Percentiles rank a stretch among this genome's conserved stretches.
Conservation (phyloP, 2,113 vertebrate species). For the Epinephelus cyanopodus region DNA sequence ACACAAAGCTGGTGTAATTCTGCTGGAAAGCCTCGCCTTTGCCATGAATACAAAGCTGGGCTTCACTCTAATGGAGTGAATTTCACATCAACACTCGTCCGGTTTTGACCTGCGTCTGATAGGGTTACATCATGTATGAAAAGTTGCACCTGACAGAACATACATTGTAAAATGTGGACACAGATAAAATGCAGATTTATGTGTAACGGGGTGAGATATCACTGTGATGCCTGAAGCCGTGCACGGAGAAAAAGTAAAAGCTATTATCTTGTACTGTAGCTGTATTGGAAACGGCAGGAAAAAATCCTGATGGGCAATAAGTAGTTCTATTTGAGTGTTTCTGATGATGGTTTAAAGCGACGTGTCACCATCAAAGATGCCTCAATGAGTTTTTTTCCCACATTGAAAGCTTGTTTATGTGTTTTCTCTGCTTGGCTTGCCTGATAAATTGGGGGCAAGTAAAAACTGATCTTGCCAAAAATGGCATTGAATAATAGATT, state of each 20-base stretch:
- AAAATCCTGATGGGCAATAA: slow-evolving; percentile 23
- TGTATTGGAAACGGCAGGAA: slow-evolving; percentile 15
- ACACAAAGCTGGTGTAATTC: slow-evolving; percentile 97
- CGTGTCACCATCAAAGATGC: slow-evolving; percentile 50
- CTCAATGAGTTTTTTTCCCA: slow-evolving; percentile 31
- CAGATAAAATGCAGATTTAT: slow-evolving; percentile 3
- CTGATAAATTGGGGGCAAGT: slow-evolving; percentile 85
- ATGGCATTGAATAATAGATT: slow-evolving; percentile 95
- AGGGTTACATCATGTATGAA: slow-evolving; percentile 88
- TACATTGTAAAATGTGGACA: slow-evolving; percentile 13
- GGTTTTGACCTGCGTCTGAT: slow-evolving; percentile 92
- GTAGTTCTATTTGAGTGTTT: slow-evolving; percentile 34
- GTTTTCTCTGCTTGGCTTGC: slow-evolving; percentile 71
- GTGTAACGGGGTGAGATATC: not conserved
- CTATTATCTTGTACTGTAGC: slow-evolving; percentile 12
- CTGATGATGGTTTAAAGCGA: slow-evolving; percentile 29
- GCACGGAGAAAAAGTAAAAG: not conserved
- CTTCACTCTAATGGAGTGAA: slow-evolving; percentile 87
- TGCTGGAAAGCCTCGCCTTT: slow-evolving; percentile 91
- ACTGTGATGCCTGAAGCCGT: not conserved
- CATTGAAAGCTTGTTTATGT: slow-evolving; percentile 53
- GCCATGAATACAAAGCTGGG: slow-evolving; percentile 89
- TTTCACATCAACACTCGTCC: slow-evolving; percentile 87
- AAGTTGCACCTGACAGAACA: slow-evolving; percentile 71
- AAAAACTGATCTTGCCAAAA: slow-evolving; percentile 88